These are phyloP conservation scores for Meteorus cinctellus DNA, from an alignment of 2,888 invertebrate species.

Conservation along the genomic window DNA sequence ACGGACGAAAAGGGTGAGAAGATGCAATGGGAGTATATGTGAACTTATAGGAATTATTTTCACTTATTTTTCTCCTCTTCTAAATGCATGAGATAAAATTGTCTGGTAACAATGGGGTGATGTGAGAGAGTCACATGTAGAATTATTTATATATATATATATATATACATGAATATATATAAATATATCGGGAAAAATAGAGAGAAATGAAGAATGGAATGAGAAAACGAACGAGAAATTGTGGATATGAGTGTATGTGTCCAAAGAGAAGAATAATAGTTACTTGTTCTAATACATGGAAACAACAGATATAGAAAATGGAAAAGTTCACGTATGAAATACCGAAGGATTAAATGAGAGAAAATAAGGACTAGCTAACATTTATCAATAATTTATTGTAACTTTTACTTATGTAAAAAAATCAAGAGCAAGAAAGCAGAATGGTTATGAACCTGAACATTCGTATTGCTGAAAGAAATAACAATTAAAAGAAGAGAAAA, in stretches of 20 bases:
- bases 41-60: slow-evolving; percentile 29
- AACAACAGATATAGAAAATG: background rate
- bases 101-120: slow-evolving; percentile 36
- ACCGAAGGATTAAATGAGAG: slow-evolving; percentile 44
- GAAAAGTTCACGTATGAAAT: slow-evolving; percentile 41
- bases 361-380: slow-evolving; percentile 20
- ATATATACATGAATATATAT: slow-evolving; percentile 31
- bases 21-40: slow-evolving; percentile 40
- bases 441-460: slow-evolving; percentile 60
- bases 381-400: slow-evolving; percentile 21
- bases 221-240: slow-evolving; percentile 42
- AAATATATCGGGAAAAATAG: slow-evolving; percentile 1
- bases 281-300: slow-evolving; percentile 44
- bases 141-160: slow-evolving; percentile 5
- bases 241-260: slow-evolving; percentile 39
- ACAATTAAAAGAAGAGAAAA: slow-evolving; percentile 44
- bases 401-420: slow-evolving; percentile 27
- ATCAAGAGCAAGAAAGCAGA: background rate
- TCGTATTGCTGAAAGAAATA: slow-evolving; percentile 38
- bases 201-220: slow-evolving; percentile 22
- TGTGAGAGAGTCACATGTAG: slow-evolving; percentile 24
- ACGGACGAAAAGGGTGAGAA: slow-evolving; percentile 53
- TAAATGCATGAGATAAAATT: slow-evolving; percentile 27
- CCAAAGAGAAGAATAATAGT: slow-evolving; percentile 35
- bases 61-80: slow-evolving; percentile 20